These are phyloP conservation scores for Leptinotarsa undecemlineata DNA, from an alignment of 1,140 invertebrate genomes.

Conservation along the genomic window DNA sequence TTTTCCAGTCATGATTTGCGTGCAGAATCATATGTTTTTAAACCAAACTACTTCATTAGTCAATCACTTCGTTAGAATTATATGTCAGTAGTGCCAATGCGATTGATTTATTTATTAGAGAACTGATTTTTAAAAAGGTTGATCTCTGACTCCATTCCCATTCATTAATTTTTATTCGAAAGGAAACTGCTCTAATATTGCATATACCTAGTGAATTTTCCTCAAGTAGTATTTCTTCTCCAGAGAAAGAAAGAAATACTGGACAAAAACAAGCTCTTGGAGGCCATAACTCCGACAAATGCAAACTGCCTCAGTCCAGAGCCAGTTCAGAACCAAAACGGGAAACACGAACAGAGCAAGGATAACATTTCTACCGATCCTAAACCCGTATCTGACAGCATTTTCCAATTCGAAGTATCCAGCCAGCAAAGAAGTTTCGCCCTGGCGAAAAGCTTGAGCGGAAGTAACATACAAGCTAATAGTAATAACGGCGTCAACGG, in stretches of 20 bases:
- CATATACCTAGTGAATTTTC: neutral
- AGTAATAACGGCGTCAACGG: slow-evolving; percentile 53
- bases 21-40: no score
- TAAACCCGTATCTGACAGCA: slow-evolving; percentile 34
- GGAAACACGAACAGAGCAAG: slow-evolving; percentile 54
- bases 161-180: no score
- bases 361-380: slow-evolving; percentile 54
- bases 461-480: slow-evolving; percentile 52
- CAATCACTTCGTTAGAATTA: no score
- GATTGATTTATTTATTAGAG: no score
- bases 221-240: slow-evolving; percentile 37
- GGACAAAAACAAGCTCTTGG: slow-evolving; percentile 58
- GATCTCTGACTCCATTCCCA: no score
- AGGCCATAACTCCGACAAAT: slow-evolving; percentile 53
- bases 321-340: slow-evolving; percentile 47
- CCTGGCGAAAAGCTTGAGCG: slow-evolving; percentile 50
- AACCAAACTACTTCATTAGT: no score
- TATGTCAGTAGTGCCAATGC: no score
- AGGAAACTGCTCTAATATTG: no score
- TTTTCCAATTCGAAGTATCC: slow-evolving; percentile 34
- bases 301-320: slow-evolving; percentile 58
- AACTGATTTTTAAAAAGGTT: no score
- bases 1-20: no score
- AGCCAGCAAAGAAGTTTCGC: slow-evolving; percentile 38
- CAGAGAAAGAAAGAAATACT: slow-evolving; percentile 60